These are phyloP conservation scores for Arge pagana DNA, from an alignment of 2,888 invertebrate species.

Conservation along the genomic window DNA sequence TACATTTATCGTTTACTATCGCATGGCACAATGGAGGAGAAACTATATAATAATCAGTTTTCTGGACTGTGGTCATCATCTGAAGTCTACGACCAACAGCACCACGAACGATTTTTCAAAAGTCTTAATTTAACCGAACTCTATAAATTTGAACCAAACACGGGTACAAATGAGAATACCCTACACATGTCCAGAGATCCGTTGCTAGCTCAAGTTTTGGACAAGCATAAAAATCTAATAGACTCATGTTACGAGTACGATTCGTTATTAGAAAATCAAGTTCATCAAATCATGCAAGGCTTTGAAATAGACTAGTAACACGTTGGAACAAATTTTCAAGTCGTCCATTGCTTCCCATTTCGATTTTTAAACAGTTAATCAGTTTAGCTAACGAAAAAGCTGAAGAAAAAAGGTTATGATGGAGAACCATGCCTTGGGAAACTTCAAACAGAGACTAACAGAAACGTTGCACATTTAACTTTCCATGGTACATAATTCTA, in stretches of 20 bases:
- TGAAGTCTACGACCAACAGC: constrained; percentile 96
- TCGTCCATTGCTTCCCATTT: too few species aligned
- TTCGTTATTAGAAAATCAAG: constrained; percentile 83
- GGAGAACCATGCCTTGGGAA: too few species aligned
- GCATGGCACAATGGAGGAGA: constrained; percentile 97
- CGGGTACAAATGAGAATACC: constrained; percentile 66
- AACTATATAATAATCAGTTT: constrained; percentile 96
- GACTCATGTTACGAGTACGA: constrained; percentile 93
- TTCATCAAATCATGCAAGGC: too few species aligned
- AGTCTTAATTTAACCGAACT: constrained; percentile 89
- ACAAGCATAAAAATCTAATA: constrained; percentile 69
- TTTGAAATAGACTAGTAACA: too few species aligned
- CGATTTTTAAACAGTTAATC: too few species aligned
- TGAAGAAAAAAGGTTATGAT: too few species aligned
- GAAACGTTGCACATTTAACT: too few species aligned
- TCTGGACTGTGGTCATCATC: constrained; percentile 94
- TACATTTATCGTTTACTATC: constrained; percentile 96
- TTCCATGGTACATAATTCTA: too few species aligned
- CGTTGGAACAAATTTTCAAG: too few species aligned
- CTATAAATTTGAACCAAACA: constrained; percentile 80
- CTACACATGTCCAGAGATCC: constrained; percentile 85
- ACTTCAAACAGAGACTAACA: too few species aligned
- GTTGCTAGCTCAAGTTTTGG: constrained; percentile 83
- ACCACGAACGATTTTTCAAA: constrained; percentile 98
- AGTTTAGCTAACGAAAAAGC: too few species aligned